phyloP scores from a whole-genome alignment of 2,888 invertebrate species.

The Spilarctia lutea region DNA sequence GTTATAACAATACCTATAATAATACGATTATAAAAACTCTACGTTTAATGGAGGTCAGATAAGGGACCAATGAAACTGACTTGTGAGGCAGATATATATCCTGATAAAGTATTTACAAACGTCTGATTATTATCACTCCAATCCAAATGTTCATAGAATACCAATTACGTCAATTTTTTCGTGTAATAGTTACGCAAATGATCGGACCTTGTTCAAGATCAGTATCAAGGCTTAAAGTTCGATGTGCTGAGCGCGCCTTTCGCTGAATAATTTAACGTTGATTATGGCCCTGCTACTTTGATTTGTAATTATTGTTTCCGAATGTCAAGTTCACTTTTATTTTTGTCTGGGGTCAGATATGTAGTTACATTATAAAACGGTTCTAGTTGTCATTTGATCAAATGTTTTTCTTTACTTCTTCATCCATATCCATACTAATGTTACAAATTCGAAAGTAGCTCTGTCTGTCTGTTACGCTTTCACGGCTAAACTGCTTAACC shows the following conservation, averaged over 20 bases:
- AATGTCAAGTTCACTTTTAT: slow-evolving; percentile 37
- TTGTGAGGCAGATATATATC: no score
- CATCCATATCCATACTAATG: no score
- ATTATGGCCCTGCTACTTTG: slow-evolving; percentile 16
- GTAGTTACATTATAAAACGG: neutral
- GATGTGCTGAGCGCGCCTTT: slow-evolving; percentile 83
- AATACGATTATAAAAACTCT: no score
- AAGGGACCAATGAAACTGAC: neutral
- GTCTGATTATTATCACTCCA: neutral
- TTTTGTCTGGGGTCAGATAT: neutral
- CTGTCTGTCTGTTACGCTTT: no score
- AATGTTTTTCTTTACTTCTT: neutral
- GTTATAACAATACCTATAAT: neutral
- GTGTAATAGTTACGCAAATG: slow-evolving; percentile 41
- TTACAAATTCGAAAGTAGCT: no score
- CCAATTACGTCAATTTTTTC: neutral
- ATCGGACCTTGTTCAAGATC: slow-evolving; percentile 73
- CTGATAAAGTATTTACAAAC: neutral
- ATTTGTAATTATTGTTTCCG: slow-evolving; percentile 16
- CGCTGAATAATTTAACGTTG: slow-evolving; percentile 56
- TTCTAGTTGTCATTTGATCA: neutral
- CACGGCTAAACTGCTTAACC: no score
- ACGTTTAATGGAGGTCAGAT: neutral
- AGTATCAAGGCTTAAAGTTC: slow-evolving; percentile 81
- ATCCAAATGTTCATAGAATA: neutral